A percentile compares a stretch with the other conserved stretches of the same genome.
phyloP scores from a whole-genome alignment of 2,888 invertebrate genomes.

The Pediacus dermestoides region DNA sequence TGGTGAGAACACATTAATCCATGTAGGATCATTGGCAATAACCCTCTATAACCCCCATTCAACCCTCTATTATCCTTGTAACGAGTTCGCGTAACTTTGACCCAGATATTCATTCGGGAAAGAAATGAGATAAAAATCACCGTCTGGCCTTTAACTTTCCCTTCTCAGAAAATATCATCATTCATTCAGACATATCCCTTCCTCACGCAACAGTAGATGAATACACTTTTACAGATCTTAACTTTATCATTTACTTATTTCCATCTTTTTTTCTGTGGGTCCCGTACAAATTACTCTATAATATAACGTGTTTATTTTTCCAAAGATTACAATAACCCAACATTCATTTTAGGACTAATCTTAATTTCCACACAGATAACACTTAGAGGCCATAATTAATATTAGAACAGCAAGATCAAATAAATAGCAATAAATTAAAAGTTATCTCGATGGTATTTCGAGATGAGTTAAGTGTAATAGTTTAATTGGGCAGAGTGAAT shows the following conservation, averaged over 20 bases:
- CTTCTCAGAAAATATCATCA: conserved; percentile 31
- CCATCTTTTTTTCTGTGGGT: too few species aligned
- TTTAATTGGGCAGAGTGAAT: conserved; percentile 39
- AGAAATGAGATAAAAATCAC: conserved; percentile 46
- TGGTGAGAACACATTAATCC: conserved; percentile 30
- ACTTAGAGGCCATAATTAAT: too few species aligned
- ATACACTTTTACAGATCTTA: too few species aligned
- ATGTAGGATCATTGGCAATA: conserved; percentile 41
- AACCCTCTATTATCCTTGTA: conserved; percentile 44
- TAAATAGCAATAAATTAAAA: conserved; percentile 24
- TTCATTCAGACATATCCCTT: conserved; percentile 23
- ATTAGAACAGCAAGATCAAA: conserved; percentile 20
- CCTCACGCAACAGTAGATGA: conserved; percentile 31
- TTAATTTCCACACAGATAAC: too few species aligned
- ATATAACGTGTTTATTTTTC: too few species aligned
- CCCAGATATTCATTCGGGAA: conserved; percentile 45
- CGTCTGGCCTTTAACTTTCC: conserved; percentile 42
- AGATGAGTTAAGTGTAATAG: conserved; percentile 32
- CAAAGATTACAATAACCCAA: too few species aligned
- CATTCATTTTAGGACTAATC: too few species aligned
- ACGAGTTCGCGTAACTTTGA: conserved; percentile 48
- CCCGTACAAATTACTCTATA: too few species aligned
- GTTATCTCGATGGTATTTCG: conserved; percentile 12
- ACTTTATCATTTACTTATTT: too few species aligned
- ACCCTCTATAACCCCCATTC: conserved; percentile 35